Percentiles rank a stretch among this genome's conserved stretches.
Conservation (phyloP, 2,888 invertebrate species). For the Onthophagus sagittarius region DNA sequence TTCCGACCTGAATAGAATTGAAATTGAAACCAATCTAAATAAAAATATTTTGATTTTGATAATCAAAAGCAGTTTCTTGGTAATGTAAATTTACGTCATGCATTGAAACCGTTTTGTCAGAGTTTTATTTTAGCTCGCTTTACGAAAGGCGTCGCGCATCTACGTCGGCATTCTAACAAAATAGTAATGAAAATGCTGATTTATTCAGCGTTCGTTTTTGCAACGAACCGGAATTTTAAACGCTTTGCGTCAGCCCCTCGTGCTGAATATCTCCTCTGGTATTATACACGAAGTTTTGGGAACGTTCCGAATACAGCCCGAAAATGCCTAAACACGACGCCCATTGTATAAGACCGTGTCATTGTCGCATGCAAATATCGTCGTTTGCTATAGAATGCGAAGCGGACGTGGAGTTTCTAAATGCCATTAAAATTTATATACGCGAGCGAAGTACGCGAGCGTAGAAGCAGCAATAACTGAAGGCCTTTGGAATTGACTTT, state of each 20-base stretch:
- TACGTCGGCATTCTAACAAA: not conserved
- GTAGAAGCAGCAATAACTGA: not conserved
- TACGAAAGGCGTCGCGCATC: not conserved
- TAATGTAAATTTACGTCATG: not conserved
- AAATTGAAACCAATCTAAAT: not conserved
- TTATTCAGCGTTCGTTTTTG: not conserved
- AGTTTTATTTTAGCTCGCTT: not conserved
- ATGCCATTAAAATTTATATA: not conserved
- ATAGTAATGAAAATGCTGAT: not conserved
- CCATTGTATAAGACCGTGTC: not conserved
- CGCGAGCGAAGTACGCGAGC: not conserved
- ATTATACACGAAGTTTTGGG: not conserved
- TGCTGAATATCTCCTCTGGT: not conserved
- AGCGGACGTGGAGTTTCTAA: not conserved
- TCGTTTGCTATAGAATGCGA: not conserved
- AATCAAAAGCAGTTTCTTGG: not conserved
- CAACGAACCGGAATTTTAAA: not conserved
- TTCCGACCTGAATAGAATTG: not conserved
- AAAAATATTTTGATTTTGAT: not conserved
- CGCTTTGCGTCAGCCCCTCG: not conserved
- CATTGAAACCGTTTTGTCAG: not conserved
- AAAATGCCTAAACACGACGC: not conserved
- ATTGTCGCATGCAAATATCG: not conserved
- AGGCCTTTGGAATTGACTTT: not conserved
- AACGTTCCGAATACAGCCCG: not conserved